Base-by-base conservation (phyloP, 2,113 vertebrate species). In the Lepisosteus oculatus region DNA sequence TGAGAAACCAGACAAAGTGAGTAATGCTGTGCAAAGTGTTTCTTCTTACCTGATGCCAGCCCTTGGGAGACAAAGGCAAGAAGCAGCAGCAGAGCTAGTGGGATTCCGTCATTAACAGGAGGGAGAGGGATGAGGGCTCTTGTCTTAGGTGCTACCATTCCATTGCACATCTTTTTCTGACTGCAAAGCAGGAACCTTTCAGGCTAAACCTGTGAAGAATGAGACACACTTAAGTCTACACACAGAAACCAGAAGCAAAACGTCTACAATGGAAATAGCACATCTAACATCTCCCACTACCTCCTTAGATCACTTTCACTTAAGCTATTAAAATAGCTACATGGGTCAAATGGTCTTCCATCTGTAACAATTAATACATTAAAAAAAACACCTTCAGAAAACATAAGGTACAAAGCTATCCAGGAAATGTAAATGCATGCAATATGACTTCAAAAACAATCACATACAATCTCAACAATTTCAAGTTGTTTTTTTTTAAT, bases 91-190 rank as follows among this genome's bases (percentile, higher is more conserved):
- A 88, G 73, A 69, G 76, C 63, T 3, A 83, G 62, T 66, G 64
- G 57, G 45, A 45, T 65, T 77, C 77, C 73, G 57, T 67, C 73
- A 71, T 59, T 3, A 59, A 73, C 51, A 69, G 79, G 76, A 76
- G 68, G 66, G 55, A 72, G 69, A 76, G 74, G 71, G 77, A 66
- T 67, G 44, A 43, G 75, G 70, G 79, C 68, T 72, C 78, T 79
- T 75, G 83, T 75, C 79, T 71, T 76, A 70, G 80, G 81, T 80
- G 80, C 77, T 80, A 68, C 77, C 82, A 88, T 89, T 85, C 88
- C 89, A 90, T 90, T 79, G 87, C 86, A 83, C 89, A 90, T 90
- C 75, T 88, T 90, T 72, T 65, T 69, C 57, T 70, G 51, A 76
- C 73, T 74, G 73, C 83, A 81, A 82, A 84, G 78, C 79, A 80